Base-by-base conservation (phyloP, 2,888 invertebrate genomes). In the Cheilosia variabilis region DNA sequence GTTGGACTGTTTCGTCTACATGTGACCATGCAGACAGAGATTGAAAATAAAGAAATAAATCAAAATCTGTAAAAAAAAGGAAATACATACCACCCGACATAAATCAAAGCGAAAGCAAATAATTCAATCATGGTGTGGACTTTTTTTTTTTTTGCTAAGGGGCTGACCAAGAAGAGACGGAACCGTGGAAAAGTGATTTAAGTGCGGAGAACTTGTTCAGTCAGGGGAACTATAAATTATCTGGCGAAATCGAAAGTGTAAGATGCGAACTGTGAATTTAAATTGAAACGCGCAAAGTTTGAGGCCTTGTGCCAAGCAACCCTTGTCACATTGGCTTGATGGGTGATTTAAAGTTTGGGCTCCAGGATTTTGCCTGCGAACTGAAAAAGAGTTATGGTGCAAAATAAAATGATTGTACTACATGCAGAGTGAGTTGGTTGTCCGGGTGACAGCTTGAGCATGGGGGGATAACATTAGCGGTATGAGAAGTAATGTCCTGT, bases 31-130 rank as follows among this genome's bases (percentile, higher is more conserved):
- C 15, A 65, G 22, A 65, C 41, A n/a, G 27, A 65, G 15, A 45
- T 37, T 13, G 65, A 75, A 65, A 58, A 65, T 65, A 65, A 65
- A 57, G 65, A 60, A 45, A 76, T 68, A 76, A 76, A 76, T 76
- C 76, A 76, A 53, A 37, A 37, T 37, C 13, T 13, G 37, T 10
- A 9, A 3, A 37, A 37, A 37, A 34, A 76, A 76, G 37, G 17
- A 53, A 37, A 47, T 41, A 17, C 37, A 60, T 24, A 47, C 1
- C 43, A 15, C 57, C 57, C 45, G 68, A 60, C 52, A 76, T 76
- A 76, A 76, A 76, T 76, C 76, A 76, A 58, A 60, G 52, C 27
- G 31, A 76, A 68, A 68, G 50, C 68, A 76, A 76, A 76, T 76
- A 76, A 68, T 76, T 76, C 76, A 76, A 76, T 76, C 76, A 73